A percentile compares a stretch with the other conserved stretches of the same genome.
Evolutionary conservation across 2,113 vertebrate species (phyloP).

Genomic region (Erinaceus europaeus): DNA sequence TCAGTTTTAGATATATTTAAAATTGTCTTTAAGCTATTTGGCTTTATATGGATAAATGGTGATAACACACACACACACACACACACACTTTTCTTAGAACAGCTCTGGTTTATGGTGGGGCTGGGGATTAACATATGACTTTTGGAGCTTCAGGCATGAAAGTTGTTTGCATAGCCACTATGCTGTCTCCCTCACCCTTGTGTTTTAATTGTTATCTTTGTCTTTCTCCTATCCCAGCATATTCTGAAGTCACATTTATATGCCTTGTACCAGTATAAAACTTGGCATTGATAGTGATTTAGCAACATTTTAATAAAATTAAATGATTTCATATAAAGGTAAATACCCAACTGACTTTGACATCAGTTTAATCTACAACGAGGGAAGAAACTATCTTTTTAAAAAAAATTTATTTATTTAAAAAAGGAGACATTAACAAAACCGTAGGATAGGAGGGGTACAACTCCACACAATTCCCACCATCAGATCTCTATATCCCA

Average conservation of each 20-base stretch:
- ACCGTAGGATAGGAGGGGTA: no score
- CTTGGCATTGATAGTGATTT: not conserved
- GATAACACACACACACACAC: not conserved
- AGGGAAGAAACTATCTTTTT: no score
- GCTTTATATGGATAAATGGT: not conserved
- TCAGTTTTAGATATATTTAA: not conserved
- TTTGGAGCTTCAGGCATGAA: no score
- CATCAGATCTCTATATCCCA: no score
- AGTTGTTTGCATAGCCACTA: no score
- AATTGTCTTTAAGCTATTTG: constrained; percentile 18
- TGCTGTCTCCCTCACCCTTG: no score
- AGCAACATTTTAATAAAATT: not conserved
- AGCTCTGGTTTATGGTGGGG: not conserved
- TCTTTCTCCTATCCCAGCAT: not conserved
- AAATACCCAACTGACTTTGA: not conserved
- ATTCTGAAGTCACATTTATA: not conserved
- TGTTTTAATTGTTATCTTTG: not conserved
- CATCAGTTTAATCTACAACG: not conserved
- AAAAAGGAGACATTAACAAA: no score
- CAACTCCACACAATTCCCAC: no score
- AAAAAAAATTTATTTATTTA: no score
- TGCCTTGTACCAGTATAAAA: not conserved
- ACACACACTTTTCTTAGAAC: not conserved
- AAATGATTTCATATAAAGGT: not conserved
- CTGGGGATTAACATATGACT: no score